Evolutionary conservation across 2,113 vertebrate species (phyloP).

Genomic region (pig (Sus scrofa)): T2T-Sscrofa CM000820.6:136780501-136781000

Average conservation of each 20-base stretch:
- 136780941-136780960: neutral
- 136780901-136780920: neutral
- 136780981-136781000: no score
- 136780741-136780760: neutral
- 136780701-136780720: neutral
- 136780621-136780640: constrained; percentile 15
- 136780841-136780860: neutral
- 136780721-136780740: neutral
- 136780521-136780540: neutral
- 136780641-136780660: neutral
- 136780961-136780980: neutral
- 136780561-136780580: neutral
- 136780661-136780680: neutral
- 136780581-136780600: neutral
- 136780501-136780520: neutral
- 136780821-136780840: rapidly evolving
- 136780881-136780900: neutral
- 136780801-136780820: neutral
- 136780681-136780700: constrained; percentile 7
- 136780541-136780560: neutral
- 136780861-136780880: neutral
- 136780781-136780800: neutral
- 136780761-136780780: neutral
- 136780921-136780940: neutral
- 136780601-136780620: neutral